Evolutionary conservation across 2,888 invertebrate genomes (phyloP).

Genomic region (Eristalis pertinax): DNA sequence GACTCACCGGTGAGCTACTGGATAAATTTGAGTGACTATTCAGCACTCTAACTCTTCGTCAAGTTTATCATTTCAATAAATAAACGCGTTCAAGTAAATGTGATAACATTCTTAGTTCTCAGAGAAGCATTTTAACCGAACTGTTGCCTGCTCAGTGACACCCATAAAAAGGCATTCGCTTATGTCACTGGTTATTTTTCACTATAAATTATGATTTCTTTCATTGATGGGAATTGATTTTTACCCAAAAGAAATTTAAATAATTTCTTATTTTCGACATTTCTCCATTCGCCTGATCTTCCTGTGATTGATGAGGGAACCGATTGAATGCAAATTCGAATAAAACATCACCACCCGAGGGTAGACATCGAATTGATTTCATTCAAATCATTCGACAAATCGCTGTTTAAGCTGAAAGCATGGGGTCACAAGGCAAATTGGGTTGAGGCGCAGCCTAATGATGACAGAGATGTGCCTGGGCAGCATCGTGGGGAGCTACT

Average conservation of each 20-base stretch:
- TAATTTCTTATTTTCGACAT: conserved; percentile 16
- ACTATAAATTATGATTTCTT: conserved; percentile 8
- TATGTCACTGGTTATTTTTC: background rate
- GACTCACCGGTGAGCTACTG: too few species aligned
- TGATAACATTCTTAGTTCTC: too few species aligned
- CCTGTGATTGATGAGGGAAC: conserved; percentile 23
- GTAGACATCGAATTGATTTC: background rate
- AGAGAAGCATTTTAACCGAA: too few species aligned
- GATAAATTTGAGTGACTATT: too few species aligned
- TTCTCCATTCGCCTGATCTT: background rate
- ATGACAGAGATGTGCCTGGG: background rate
- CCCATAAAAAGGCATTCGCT: background rate
- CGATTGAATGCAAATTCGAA: background rate
- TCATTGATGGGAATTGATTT: conserved; percentile 10
- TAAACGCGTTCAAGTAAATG: too few species aligned
- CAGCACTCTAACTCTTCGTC: too few species aligned
- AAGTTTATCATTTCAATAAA: too few species aligned
- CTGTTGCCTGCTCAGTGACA: background rate
- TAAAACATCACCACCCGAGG: background rate
- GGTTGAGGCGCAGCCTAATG: background rate
- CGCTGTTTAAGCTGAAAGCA: background rate
- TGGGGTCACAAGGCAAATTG: background rate
- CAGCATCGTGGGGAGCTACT: background rate
- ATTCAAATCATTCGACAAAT: background rate
- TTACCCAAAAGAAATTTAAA: conserved; percentile 18